phyloP scores from a whole-genome alignment of 2,113 vertebrate species.

The Oryzias melastigma region DNA sequence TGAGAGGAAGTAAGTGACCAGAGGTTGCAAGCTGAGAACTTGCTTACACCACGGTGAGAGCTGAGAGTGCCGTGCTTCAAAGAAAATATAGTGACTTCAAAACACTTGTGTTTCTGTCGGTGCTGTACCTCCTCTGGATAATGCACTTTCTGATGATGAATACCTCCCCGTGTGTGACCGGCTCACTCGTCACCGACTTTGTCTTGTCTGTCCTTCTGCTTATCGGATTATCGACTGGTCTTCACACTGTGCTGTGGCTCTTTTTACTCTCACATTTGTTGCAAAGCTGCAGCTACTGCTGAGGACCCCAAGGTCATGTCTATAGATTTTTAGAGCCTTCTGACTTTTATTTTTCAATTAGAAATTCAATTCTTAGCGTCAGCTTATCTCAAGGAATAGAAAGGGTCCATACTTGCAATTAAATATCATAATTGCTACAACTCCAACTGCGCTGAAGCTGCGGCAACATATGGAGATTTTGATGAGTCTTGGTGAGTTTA shows the following conservation, averaged over 20 bases:
- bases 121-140: constrained; percentile 31
- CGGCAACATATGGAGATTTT: too few relatives aligned
- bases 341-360: constrained; percentile 21
- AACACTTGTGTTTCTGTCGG: constrained; percentile 27
- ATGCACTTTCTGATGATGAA: constrained; percentile 43
- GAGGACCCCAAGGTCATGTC: constrained; percentile 28
- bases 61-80: constrained; percentile 23
- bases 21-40: constrained; percentile 26
- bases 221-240: constrained; percentile 58
- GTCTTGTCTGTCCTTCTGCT: constrained; percentile 43
- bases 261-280: constrained; percentile 18
- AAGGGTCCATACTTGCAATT: too few relatives aligned
- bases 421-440: neutral
- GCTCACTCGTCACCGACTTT: constrained; percentile 37
- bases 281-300: constrained; percentile 11
- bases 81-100: constrained; percentile 41
- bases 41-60: constrained; percentile 39
- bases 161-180: constrained; percentile 18
- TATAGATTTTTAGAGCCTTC: constrained; percentile 16
- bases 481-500: too few relatives aligned
- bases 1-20: constrained; percentile 9
- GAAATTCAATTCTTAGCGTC: neutral
- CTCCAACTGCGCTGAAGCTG: too few relatives aligned
- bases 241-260: constrained; percentile 33
- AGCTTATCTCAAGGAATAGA: too few relatives aligned